Evolutionary conservation across 2,113 vertebrate species (phyloP), one percentile per base, ranked within the genome.

Genomic region (Pleuronectes platessa): DNA sequence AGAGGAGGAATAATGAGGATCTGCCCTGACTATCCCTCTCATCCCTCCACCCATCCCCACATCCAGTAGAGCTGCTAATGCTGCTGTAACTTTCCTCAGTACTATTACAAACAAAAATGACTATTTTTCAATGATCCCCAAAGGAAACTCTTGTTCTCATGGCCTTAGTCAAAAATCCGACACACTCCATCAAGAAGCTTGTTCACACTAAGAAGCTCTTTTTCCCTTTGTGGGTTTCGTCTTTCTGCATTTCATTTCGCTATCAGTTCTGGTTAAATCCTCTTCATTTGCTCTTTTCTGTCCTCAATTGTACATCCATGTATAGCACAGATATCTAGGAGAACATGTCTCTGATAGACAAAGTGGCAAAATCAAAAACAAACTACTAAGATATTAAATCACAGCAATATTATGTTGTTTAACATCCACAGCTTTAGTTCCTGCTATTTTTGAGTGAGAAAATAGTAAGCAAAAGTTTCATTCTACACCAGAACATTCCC

Each of bases 1-100:
- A 76, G 65, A 72, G 62, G 59, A 81, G 24, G 80, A 86, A 84
- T 90, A 83, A 86, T 84, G 78, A 84, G 61, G 73, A 86, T 88
- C 54, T 27, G 79, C 79, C 65, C 82, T 73, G 64, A 79, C 56
- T 59, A 69, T 65, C 49, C 53, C 63, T 69, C 77, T 74, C 75
- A 71, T 70, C 23, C 54, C 71, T 79, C 54, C 67, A 72, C n/a
- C 59, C 54, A 54, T 66, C 64, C n/a, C 55, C 31, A 76, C 23
- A 64, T 60, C 12, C 17, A 10, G 1, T 10, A 63, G 24, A n/a
- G 8, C 42, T 37, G n/a, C 68, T 58, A 74, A 74, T 76, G 56
- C 71, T 51, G n/a, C 49, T 58, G 10, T 69, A 64, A 61, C 66
- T n/a, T 73, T 26, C 10, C 63, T 23, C 51, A 68, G 59, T 24